Evolutionary conservation across 92 coral and sea anemone genomes (phyloP), one percentile per base, ranked within the genome.

Genomic region (Nematostella vectensis): DNA sequence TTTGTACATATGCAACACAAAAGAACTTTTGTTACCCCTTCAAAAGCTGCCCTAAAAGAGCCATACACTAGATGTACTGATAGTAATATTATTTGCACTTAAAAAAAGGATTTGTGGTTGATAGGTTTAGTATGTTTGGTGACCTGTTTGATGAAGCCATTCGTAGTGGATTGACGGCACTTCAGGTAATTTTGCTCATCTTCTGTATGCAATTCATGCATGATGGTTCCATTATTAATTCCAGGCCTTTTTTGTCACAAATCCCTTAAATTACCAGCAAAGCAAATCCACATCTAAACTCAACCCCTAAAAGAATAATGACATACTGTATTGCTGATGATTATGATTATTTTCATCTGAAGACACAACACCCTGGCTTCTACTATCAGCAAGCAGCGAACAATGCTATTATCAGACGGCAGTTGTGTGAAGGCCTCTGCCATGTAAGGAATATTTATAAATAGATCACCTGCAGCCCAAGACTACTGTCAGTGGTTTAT

Each of bases 331-430:
- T 62, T 91, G 24, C 85, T 96, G 17, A 96, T 96, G 2, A 61
- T 91, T 13, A 95, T 86, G 85, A 96, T 88, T 45, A 9, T 37
- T 33, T 33, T 33, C 40, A 33, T 51, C 21, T 22, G 2, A 67
- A 91, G 98, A 91, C 98, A 15, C 98, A 91, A 21, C 98, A 91
- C 62, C 98, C 98, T 18, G 96, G 98, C 18, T 91, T 91, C 49
- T 91, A 91, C 58, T 91, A 86, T 43, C 98, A 91, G 39, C 98
- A 86, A 72, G 96, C 98, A 55, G 98, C 98, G 12, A 91, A 91
- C 50, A 88, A 91, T 67, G 95, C 98, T 36, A 83, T 91, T 18
- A 75, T 91, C 22, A 74, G 98, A 71, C 54, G 98, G 44, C 98
- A 91, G 60, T 60, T 91, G 24, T 86, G 96, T 39, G 91, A 91